These are phyloP conservation scores for Bombus turneri DNA, from an alignment of 1,140 invertebrate genomes.

Conservation along the genomic window DNA sequence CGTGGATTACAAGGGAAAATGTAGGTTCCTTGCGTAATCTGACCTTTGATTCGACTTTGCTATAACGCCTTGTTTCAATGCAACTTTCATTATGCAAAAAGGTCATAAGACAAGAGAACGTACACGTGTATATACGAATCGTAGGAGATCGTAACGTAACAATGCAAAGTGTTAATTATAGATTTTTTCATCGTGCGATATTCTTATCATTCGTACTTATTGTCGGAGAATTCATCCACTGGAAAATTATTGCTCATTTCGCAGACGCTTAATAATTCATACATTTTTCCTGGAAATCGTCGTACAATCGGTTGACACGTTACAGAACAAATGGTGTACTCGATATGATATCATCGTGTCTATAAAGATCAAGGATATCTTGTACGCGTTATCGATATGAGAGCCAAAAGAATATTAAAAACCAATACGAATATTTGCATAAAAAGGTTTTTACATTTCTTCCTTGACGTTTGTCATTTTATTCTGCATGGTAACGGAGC, in stretches of 20 bases:
- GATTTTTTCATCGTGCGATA: background rate
- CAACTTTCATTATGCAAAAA: constrained; percentile 38
- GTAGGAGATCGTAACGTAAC: background rate
- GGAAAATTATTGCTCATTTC: background rate
- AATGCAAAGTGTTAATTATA: background rate
- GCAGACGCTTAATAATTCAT: background rate
- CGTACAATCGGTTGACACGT: background rate
- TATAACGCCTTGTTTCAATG: constrained; percentile 10
- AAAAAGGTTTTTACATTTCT: background rate
- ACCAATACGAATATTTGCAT: background rate
- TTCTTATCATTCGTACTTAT: background rate
- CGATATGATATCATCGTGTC: background rate
- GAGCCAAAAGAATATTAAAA: constrained; percentile 15
- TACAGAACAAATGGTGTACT: background rate
- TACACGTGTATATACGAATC: too few relatives aligned
- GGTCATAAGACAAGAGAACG: constrained; percentile 3
- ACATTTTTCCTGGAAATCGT: background rate
- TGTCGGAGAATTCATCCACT: background rate
- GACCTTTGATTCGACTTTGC: constrained; percentile 38
- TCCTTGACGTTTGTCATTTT: background rate
- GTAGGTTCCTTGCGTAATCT: constrained; percentile 19
- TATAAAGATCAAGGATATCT: constrained; percentile 40
- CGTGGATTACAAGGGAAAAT: constrained; percentile 18
- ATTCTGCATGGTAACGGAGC: background rate
- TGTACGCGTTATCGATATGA: background rate